A percentile compares a stretch with the other conserved stretches of the same genome.
phyloP scores from a whole-genome alignment of 2,113 vertebrate genomes.

The Cynoglossus semilaevis region DNA sequence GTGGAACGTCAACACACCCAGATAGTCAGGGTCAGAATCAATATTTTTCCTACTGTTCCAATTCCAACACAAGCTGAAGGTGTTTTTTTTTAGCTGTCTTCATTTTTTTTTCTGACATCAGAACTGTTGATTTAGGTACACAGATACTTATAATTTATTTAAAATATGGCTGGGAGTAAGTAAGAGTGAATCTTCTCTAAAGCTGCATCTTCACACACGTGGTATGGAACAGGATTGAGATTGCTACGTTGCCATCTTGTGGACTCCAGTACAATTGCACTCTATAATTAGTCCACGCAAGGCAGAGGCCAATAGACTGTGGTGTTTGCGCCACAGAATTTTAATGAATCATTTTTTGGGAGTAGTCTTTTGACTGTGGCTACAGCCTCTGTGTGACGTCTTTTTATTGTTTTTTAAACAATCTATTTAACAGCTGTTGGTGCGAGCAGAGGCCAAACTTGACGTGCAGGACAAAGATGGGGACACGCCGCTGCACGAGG shows the following conservation, averaged over 20 bases:
- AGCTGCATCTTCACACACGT: conserved; percentile 28
- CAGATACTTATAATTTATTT: too few species aligned
- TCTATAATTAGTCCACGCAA: conserved; percentile 32
- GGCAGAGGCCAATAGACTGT: conserved; percentile 27
- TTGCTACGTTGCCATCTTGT: conserved; percentile 76
- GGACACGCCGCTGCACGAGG: conserved; percentile 96
- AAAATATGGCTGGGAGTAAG: too few species aligned
- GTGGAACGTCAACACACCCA: conserved; percentile 98
- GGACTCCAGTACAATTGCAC: conserved; percentile 60
- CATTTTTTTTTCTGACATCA: neutral
- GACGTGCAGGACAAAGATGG: conserved; percentile 99
- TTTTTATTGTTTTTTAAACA: conserved; percentile 7
- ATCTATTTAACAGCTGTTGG: conserved; percentile 82
- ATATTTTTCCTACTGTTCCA: neutral
- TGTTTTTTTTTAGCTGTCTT: conserved; percentile 3
- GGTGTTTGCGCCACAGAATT: conserved; percentile 31
- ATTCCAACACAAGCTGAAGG: neutral
- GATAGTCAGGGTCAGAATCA: conserved; percentile 90
- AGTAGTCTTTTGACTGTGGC: conserved; percentile 21
- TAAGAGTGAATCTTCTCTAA: conserved; percentile 45
- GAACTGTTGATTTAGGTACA: too few species aligned
- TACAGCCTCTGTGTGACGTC: neutral
- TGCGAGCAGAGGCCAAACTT: conserved; percentile 95
- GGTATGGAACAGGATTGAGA: conserved; percentile 45
- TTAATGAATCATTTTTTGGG: conserved; percentile 22